Base-by-base conservation (phyloP, 2,113 vertebrate species). In the Solea senegalensis region DNA sequence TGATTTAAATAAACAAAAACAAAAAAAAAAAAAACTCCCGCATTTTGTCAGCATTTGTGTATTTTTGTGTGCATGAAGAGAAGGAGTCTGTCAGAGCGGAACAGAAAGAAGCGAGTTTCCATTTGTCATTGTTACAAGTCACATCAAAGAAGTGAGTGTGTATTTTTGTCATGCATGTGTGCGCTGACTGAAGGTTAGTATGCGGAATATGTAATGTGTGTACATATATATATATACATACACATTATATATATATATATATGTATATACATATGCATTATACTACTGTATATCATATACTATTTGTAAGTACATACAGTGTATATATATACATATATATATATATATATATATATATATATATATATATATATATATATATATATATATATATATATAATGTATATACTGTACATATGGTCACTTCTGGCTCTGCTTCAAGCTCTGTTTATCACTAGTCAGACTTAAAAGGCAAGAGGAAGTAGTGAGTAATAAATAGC, bases 161-260 rank as follows among this genome's bases (percentile, higher is more conserved):
- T 51, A 27, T 58, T 59, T n/a, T 62, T 28, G n/a, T n/a, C n/a
- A n/a, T n/a, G n/a, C n/a, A n/a, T n/a, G n/a, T n/a, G 34, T 46
- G 62, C 58, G 34, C 63, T 13, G 41, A 44, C 40, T 21, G 94
- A 95, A 88, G 10, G 15, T 65, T 54, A 69, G 55, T 60, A 55
- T 81, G 60, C 67, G 46, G 16, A 67, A 69, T 65, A 51, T 76
- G 28, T 43, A 46, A 21, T 21, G 21, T 21, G 21, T 21, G 21
- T 21, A 21, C 21, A 21, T 21, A 21, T 21, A 21, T 21, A 21
- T 21, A 21, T 21, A 21, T 21, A 21, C 1, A 21, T 6, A 46
- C 9, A 49, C 48, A 7, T 4, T 43, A 13, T 9, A 50, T 80
- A 40, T 2, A 50, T 80, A 40, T 2, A 62, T 77, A 51, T 48